phyloP scores from a whole-genome alignment of 2,797 vertebrate species.

The Danio jaintianensis region DNA sequence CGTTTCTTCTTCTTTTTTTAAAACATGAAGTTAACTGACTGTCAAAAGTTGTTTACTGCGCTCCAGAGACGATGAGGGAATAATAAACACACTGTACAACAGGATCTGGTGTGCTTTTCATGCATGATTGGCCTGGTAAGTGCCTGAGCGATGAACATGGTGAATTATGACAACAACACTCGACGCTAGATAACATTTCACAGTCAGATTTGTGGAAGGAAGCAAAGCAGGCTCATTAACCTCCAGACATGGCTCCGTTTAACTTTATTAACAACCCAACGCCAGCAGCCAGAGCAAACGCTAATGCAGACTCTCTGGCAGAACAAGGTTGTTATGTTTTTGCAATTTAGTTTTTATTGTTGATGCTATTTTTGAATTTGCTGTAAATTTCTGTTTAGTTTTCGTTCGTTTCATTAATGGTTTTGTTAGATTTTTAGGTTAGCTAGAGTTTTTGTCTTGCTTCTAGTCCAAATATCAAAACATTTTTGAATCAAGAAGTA shows the following conservation, averaged over 20 bases:
- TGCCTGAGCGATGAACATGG: conserved; percentile 34
- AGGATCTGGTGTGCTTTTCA: conserved; percentile 27
- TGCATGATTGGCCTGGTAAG: conserved; percentile 32
- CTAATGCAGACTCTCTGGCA: neutral
- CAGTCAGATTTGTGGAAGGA: conserved; percentile 29
- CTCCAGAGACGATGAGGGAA: neutral
- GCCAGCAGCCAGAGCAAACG: neutral
- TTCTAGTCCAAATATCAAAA: too few relatives aligned
- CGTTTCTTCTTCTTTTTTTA: conserved; percentile 8
- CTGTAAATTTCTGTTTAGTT: too few relatives aligned
- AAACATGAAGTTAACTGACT: conserved; percentile 27
- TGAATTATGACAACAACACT: conserved; percentile 42
- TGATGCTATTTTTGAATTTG: too few relatives aligned
- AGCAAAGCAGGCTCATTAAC: conserved; percentile 38
- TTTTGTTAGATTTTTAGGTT: too few relatives aligned
- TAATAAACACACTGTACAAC: conserved; percentile 21
- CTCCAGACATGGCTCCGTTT: conserved; percentile 17
- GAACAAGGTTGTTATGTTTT: neutral
- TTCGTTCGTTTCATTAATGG: too few relatives aligned
- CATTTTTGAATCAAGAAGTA: too few relatives aligned
- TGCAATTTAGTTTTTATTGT: neutral
- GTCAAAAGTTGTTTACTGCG: conserved; percentile 34
- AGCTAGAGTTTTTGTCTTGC: too few relatives aligned
- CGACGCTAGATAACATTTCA: conserved; percentile 31
- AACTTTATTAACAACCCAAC: conserved; percentile 36